Evolutionary conservation across 2,888 invertebrate species (phyloP).

Genomic region (Leptinotarsa juncta): DNA sequence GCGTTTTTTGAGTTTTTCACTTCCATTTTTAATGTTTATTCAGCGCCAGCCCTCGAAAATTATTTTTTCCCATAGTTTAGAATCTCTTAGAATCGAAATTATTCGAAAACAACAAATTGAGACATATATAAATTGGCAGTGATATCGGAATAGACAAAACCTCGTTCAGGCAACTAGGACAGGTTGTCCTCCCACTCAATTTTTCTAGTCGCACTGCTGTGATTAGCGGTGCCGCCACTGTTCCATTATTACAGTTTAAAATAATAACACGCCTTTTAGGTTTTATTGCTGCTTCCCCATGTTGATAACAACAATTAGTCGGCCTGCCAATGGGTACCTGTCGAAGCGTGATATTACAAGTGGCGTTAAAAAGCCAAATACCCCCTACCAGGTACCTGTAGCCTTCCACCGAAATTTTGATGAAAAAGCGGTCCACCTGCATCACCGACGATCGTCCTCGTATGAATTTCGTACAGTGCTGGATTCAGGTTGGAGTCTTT

Average conservation of each 20-base stretch:
- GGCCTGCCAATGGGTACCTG: slow-evolving; percentile 40
- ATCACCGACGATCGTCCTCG: slow-evolving; percentile 34
- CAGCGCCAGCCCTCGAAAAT: background rate
- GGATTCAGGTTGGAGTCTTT: slow-evolving; percentile 10
- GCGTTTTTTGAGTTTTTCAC: too few species aligned
- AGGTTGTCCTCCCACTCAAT: background rate
- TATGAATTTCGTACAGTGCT: slow-evolving; percentile 34
- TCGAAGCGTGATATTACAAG: slow-evolving; percentile 44
- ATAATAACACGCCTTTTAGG: slow-evolving; percentile 43
- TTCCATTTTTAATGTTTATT: too few species aligned
- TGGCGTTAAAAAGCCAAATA: slow-evolving; percentile 45
- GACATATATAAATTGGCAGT: background rate
- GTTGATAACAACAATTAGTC: slow-evolving; percentile 40
- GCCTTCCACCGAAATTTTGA: slow-evolving; percentile 42
- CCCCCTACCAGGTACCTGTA: slow-evolving; percentile 44
- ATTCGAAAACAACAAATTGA: too few species aligned
- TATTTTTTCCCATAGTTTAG: too few species aligned
- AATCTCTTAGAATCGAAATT: too few species aligned
- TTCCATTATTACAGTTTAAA: slow-evolving; percentile 41
- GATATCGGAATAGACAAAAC: background rate
- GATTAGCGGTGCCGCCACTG: slow-evolving; percentile 22
- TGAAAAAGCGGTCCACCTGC: slow-evolving; percentile 45
- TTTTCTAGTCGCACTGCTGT: background rate
- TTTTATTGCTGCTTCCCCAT: slow-evolving; percentile 41
- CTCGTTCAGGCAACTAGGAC: background rate